Evolutionary conservation across 2,888 invertebrate genomes (phyloP).

Genomic region (Papilio demoleus): DNA sequence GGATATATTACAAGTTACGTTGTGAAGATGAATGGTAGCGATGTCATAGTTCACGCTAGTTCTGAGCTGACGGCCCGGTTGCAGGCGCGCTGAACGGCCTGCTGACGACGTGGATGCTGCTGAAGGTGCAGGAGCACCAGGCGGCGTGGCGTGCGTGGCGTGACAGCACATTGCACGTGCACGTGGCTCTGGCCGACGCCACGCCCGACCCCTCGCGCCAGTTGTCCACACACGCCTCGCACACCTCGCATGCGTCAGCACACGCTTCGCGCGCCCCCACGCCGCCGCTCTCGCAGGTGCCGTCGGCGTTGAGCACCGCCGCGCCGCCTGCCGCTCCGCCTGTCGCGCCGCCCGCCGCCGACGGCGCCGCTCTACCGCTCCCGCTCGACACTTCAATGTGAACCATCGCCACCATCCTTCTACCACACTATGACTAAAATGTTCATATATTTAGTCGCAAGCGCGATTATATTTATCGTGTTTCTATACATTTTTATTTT

Average conservation of each 20-base stretch:
- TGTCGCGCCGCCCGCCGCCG: slow-evolving; percentile 69
- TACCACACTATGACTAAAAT: slow-evolving; percentile 48
- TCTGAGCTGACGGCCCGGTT: no score
- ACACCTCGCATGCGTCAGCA: slow-evolving; percentile 47
- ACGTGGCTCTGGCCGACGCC: slow-evolving; percentile 64
- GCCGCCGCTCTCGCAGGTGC: slow-evolving; percentile 52
- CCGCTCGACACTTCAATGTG: slow-evolving; percentile 52
- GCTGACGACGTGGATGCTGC: slow-evolving; percentile 78
- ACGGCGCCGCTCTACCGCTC: slow-evolving; percentile 57
- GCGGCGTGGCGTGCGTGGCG: slow-evolving; percentile 77
- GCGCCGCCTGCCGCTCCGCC: no score
- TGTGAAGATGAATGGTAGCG: no score
- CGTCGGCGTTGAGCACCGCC: slow-evolving; percentile 57
- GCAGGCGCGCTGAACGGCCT: slow-evolving; percentile 76
- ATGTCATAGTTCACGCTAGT: no score
- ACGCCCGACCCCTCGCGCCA: slow-evolving; percentile 48
- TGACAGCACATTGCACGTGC: slow-evolving; percentile 75
- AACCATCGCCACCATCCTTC: not conserved
- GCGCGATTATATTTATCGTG: slow-evolving; percentile 48
- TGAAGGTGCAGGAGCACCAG: slow-evolving; percentile 80
- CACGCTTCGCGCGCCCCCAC: slow-evolving; percentile 52
- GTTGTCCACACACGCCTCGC: slow-evolving; percentile 48
- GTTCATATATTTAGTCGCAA: slow-evolving; percentile 48
- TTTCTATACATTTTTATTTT: slow-evolving; percentile 46
- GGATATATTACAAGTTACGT: no score